Evolutionary conservation across 2,888 invertebrate species (phyloP).

Genomic region (Keiferia lycopersicella): DNA sequence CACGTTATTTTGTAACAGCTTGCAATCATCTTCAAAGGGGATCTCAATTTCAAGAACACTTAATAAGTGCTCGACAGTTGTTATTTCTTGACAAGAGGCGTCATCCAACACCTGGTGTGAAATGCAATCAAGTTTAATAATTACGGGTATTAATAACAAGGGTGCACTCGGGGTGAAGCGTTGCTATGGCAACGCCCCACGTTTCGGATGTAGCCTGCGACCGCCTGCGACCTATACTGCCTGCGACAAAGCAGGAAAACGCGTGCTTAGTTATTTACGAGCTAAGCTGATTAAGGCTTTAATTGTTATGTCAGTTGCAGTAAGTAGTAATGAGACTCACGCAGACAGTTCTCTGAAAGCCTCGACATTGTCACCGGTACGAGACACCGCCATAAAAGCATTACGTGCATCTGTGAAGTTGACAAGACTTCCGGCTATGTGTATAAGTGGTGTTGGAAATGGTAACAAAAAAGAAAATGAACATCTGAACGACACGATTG

Average conservation of each 20-base stretch:
- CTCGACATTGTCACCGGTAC: slow-evolving; percentile 3
- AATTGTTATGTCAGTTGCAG: slow-evolving; percentile 54
- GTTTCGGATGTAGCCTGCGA: slow-evolving; percentile 68
- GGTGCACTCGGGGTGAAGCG: slow-evolving; percentile 72
- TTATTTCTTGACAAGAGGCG: slow-evolving; percentile 64
- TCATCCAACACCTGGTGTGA: slow-evolving; percentile 79
- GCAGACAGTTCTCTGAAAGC: slow-evolving; percentile 13
- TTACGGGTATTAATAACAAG: slow-evolving; percentile 81
- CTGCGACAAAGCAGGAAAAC: slow-evolving; percentile 31
- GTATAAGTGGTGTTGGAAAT: neutral
- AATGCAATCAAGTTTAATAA: slow-evolving; percentile 82
- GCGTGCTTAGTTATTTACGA: slow-evolving; percentile 72
- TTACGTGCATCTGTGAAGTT: neutral
- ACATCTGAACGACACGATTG: neutral
- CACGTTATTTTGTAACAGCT: slow-evolving; percentile 8
- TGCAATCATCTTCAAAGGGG: slow-evolving; percentile 24
- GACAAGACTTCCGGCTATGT: neutral
- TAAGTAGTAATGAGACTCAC: slow-evolving; percentile 21
- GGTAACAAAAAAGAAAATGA: neutral
- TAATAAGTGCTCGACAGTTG: slow-evolving; percentile 38
- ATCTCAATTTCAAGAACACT: slow-evolving; percentile 41
- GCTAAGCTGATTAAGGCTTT: slow-evolving; percentile 72
- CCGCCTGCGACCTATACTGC: slow-evolving; percentile 34
- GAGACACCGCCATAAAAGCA: slow-evolving; percentile 2
- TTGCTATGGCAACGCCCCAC: slow-evolving; percentile 74